Evolutionary conservation across 2,797 vertebrate genomes (phyloP), one percentile per base, ranked within the genome.

Genomic region (Sciaenops ocellatus): DNA sequence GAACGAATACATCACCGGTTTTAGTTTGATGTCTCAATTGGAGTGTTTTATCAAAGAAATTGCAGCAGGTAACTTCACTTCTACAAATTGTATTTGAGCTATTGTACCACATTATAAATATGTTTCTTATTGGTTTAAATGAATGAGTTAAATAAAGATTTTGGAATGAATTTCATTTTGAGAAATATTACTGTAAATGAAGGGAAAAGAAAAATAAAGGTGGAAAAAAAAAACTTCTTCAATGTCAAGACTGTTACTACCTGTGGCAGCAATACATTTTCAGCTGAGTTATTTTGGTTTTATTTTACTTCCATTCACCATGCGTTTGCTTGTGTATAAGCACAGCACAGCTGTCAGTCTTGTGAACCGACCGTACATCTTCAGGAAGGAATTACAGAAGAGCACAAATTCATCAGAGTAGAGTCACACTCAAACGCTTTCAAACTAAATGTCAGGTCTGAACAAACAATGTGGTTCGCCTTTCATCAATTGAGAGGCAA

Each of bases 401-500:
- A 88, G 84, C 85, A 86, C 79, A 89, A 80, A 92, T 93, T 90
- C 85, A 93, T 94, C 91, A 93, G 90, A 80, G 77, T 15, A 13
- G 74, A 89, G 89, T 91, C 86, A 80, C 87, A 91, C 90, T 90
- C 90, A 92, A 80, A 92, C 54, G 90, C 81, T 86, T 90, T 90
- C 5, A 55, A 90, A 91, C 82, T 89, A 93, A 94, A 95, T 93
- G 90, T 93, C 93, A 94, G 83, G 76, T 90, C 89, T 90, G 80
- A 93, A 89, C 91, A 92, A 93, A 94, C 92, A 91, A 90, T 85
- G 85, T 44, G 47, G 57, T 84, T 82, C 75, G 78, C 72, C 82
- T 85, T 90, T 92, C 89, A 92, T 94, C 92, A 92, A 91, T 90
- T 93, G 91, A 91, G 83, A 90, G 59, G 85, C 87, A 92, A 93